phyloP scores from a whole-genome alignment of 2,888 invertebrate genomes.

The Gerris lacustris region DNA sequence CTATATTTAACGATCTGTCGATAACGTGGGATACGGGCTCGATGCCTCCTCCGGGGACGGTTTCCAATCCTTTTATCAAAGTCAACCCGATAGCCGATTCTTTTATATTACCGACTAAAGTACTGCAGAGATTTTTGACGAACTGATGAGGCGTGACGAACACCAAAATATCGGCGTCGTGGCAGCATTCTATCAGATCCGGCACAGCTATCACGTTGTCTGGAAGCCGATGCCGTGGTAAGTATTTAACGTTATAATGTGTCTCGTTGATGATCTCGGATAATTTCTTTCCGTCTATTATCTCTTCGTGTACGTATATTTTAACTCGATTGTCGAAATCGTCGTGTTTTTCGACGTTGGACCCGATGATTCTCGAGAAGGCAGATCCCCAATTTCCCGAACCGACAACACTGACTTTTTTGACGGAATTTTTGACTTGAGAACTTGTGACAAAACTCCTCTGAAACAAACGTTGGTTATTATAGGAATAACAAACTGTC shows the following conservation, averaged over 20 bases:
- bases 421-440: too few relatives aligned
- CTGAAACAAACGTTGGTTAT: too few relatives aligned
- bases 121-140: constrained; percentile 71
- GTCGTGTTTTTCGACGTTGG: constrained; percentile 62
- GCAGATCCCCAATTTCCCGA: constrained; percentile 96
- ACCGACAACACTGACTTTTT: constrained; percentile 74
- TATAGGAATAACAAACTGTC: too few relatives aligned
- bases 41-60: constrained; percentile 81
- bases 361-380: constrained; percentile 93
- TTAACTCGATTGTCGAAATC: constrained; percentile 77
- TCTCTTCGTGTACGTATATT: constrained; percentile 96
- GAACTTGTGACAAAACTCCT: too few relatives aligned
- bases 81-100: constrained; percentile 82
- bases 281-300: constrained; percentile 81
- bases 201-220: constrained; percentile 88
- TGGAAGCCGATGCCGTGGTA: constrained; percentile 88
- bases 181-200: constrained; percentile 77
- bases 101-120: constrained; percentile 79
- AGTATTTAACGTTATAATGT: constrained; percentile 97
- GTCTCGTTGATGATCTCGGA: constrained; percentile 96
- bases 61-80: constrained; percentile 90
- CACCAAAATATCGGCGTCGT: constrained; percentile 84
- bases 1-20: constrained; percentile 70
- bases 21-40: constrained; percentile 94
- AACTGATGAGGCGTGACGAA: constrained; percentile 98